These are phyloP conservation scores for Thalassophryne amazonica DNA, from an alignment of 2,797 vertebrate species.

Conservation along the genomic window DNA sequence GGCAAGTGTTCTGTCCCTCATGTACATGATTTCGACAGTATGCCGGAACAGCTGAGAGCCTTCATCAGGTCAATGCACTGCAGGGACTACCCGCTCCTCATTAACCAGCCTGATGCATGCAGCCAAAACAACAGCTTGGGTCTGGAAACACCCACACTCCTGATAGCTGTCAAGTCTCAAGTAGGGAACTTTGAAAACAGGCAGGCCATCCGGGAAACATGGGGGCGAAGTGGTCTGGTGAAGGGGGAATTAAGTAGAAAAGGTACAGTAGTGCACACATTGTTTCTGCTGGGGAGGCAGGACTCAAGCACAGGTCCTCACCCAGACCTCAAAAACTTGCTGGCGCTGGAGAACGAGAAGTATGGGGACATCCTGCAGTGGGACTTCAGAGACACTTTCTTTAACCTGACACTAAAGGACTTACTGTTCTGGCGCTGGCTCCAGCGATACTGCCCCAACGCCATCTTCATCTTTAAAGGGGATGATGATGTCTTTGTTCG, in stretches of 20 bases:
- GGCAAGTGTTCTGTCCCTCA: conserved; percentile 38
- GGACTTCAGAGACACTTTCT: conserved; percentile 82
- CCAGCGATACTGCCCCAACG: conserved; percentile 59
- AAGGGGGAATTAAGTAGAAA: conserved; percentile 30
- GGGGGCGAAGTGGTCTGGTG: conserved; percentile 73
- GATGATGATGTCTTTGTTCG: conserved; percentile 82
- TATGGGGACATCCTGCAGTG: conserved; percentile 78
- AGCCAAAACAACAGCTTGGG: conserved; percentile 11
- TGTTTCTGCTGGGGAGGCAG: conserved; percentile 80
- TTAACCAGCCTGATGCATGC: conserved; percentile 73
- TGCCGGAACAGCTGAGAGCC: conserved; percentile 73
- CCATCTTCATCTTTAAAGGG: conserved; percentile 78
- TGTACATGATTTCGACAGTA: conserved; percentile 41
- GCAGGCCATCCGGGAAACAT: conserved; percentile 82
- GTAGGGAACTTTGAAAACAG: conserved; percentile 81
- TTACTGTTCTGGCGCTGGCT: conserved; percentile 80
- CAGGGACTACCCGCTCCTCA: conserved; percentile 68
- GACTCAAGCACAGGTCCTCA: conserved; percentile 63
- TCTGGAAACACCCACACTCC: conserved; percentile 57
- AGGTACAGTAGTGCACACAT: conserved; percentile 58
- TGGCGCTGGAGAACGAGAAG: conserved; percentile 60
- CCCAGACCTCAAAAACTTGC: conserved; percentile 67
- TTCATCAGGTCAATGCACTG: conserved; percentile 80
- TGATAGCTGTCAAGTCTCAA: conserved; percentile 82
- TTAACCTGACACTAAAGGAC: conserved; percentile 81